Percentiles rank a stretch among this genome's conserved stretches.
Evolutionary conservation across 2,113 vertebrate species (phyloP).

Genomic region (Polypterus bichir): DNA sequence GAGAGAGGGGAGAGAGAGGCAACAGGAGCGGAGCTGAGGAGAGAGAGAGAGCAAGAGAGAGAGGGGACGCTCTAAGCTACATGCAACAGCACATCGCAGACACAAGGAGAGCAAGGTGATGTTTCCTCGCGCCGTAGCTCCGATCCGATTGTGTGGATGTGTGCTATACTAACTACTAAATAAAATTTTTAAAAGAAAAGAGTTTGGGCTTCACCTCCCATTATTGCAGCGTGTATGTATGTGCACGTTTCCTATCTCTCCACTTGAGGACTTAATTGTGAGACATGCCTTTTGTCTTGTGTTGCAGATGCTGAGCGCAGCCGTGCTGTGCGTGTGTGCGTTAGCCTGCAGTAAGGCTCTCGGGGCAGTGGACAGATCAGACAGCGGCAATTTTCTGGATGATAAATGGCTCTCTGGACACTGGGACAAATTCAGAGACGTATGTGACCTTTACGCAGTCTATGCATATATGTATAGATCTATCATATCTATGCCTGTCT

Average conservation of each 20-base stretch:
- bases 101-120: constrained; percentile 40
- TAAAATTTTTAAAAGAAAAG: not conserved
- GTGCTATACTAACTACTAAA: not conserved
- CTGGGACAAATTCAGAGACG: constrained; percentile 94
- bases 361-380: constrained; percentile 54
- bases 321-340: constrained; percentile 64
- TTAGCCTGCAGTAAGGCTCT: constrained; percentile 59
- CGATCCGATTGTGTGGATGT: not conserved
- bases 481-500: no score
- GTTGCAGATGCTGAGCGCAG: constrained; percentile 73
- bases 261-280: not conserved
- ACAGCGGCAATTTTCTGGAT: constrained; percentile 88
- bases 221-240: no score
- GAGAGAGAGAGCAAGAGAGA: not conserved
- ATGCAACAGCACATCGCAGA: constrained; percentile 28
- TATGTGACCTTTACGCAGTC: constrained; percentile 47
- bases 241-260: not conserved
- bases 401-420: constrained; percentile 85
- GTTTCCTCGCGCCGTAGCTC: constrained; percentile 3
- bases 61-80: not conserved
- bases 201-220: no score
- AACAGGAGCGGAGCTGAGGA: constrained; percentile 22
- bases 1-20: constrained; percentile 32
- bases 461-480: no score
- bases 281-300: constrained; percentile 36